Evolutionary conservation across 2,113 vertebrate species (phyloP).

Genomic region (Alces alces): DNA sequence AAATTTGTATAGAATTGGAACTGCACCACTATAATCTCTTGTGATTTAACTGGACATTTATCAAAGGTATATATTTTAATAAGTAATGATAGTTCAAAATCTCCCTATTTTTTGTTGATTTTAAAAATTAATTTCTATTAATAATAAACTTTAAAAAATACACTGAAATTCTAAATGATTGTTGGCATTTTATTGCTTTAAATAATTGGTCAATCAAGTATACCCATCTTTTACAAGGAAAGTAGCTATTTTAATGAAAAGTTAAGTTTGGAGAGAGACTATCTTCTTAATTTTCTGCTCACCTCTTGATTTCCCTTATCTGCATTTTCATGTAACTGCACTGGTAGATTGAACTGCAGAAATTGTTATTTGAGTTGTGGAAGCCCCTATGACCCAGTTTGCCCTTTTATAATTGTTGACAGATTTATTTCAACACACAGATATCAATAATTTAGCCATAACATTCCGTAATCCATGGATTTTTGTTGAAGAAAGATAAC

Average conservation of each 20-base stretch:
- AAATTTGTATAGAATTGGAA: constrained; percentile 29
- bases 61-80: background rate
- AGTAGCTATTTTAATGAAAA: constrained; percentile 12
- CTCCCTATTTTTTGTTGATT: background rate
- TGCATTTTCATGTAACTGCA: constrained; percentile 11
- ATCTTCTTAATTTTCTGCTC: background rate
- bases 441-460: background rate
- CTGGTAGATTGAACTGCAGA: background rate
- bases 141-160: background rate
- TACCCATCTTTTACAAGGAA: background rate
- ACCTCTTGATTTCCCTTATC: background rate
- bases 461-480: background rate
- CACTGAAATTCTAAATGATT: background rate
- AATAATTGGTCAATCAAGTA: background rate
- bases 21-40: background rate
- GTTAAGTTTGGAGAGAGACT: background rate
- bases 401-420: background rate
- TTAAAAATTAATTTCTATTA: background rate
- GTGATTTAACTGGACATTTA: background rate
- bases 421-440: constrained; percentile 32
- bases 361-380: background rate
- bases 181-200: background rate
- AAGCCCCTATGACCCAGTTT: background rate
- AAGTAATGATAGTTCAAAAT: background rate
- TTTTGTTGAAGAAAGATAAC: background rate